Conservation (phyloP, 2,113 vertebrate genomes). For the Tapirus terrestris region DNA sequence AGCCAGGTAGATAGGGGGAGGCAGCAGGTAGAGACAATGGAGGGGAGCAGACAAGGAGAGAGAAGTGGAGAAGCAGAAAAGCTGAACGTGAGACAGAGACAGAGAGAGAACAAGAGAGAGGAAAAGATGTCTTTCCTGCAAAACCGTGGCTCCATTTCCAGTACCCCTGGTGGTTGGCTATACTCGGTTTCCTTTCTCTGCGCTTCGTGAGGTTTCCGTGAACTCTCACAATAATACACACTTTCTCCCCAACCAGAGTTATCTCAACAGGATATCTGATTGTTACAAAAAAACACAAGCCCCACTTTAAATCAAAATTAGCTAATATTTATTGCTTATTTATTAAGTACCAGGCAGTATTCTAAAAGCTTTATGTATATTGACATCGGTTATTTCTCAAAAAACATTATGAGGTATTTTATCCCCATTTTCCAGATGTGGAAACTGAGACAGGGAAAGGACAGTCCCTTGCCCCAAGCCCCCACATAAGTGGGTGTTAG, state of each 20-base stretch:
- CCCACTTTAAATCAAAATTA: background rate
- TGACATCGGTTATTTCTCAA: background rate
- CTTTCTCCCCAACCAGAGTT: background rate
- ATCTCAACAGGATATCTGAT: background rate
- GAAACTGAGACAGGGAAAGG: background rate
- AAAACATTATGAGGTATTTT: background rate
- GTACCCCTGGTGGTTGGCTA: background rate
- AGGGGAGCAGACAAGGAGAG: background rate
- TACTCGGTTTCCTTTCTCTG: background rate
- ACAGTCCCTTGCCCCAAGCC: background rate
- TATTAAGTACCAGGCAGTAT: too few relatives aligned
- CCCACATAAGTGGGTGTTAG: too few relatives aligned
- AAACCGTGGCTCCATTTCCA: rapidly evolving
- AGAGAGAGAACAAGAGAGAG: background rate
- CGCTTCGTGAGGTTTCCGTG: background rate
- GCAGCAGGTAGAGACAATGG: too few relatives aligned
- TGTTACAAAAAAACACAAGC: too few relatives aligned
- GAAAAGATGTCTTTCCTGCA: background rate
- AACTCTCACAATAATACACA: too few relatives aligned
- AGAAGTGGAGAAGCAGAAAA: too few relatives aligned
- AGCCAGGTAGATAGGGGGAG: rapidly evolving
- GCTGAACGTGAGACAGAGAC: too few relatives aligned
- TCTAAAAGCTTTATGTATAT: background rate
- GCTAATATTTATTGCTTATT: background rate
- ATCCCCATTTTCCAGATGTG: background rate